Evolutionary conservation across 2,113 vertebrate species (phyloP), one percentile per base, ranked within the genome.

Genomic region (Oxygymnocypris stewartii): DNA sequence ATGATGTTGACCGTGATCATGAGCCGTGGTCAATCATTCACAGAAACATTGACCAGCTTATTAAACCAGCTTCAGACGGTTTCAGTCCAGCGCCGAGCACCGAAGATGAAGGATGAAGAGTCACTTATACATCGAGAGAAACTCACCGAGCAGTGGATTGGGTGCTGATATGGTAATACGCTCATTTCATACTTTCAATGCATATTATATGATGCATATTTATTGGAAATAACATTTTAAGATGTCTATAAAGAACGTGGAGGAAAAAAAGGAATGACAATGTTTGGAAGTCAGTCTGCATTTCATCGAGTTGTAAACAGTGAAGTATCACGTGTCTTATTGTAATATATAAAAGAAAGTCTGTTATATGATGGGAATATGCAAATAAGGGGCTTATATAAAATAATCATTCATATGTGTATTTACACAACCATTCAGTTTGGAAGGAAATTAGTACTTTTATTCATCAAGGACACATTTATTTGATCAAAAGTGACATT

Each of bases 1-100:
- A 82, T 65, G 79, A 65, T 82, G 59, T 65, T 82, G 79, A 59
- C 49, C 5, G 25, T 80, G 57, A 51, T 65, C 63, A 14, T 28
- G 12, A 42, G 20, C 37, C 20, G 4, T 42, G 69, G 88, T 87
- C 73, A 85, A 87, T 89, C 51, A 89, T 89, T 89, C 7, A 87
- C 85, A 85, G 20, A 73, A 44, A 12, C 51, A 18, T 16, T 49
- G 35, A 59, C 67, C 14, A n/a, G 20, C 57, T n/a, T 79, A 77
- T 74, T 71, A 73, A 79, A 31, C 25, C 37, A 20, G 80, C 1
- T 63, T 73, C 49, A 12, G 23, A 49, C 11, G 1, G 54, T 63
- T 63, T 44, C 78, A 80, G 57, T 25, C 9, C 28, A 57, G 1
- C 18, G 1, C 18, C 2, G 28, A 79, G 20, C 71, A 4, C 9